Conservation (phyloP, 1,140 invertebrate species). For the Cotesia vestalis region DNA sequence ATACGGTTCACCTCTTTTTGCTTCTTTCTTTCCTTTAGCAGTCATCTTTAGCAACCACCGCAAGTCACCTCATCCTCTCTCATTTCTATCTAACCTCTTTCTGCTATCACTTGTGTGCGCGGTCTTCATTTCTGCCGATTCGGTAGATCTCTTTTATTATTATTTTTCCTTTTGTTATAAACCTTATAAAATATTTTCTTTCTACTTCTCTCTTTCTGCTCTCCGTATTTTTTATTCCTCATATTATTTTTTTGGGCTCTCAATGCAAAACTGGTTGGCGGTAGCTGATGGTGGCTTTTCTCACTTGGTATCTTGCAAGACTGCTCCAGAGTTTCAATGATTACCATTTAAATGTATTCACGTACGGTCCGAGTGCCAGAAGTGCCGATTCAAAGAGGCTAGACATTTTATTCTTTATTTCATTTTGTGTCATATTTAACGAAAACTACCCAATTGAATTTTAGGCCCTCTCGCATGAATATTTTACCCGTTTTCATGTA, state of each 20-base stretch:
- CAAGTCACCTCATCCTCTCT: too few relatives aligned
- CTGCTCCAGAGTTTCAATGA: conserved; percentile 36
- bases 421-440: neutral
- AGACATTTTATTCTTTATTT: conserved; percentile 1
- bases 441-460: conserved; percentile 1
- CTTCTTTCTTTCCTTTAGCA: neutral
- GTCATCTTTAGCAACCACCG: neutral
- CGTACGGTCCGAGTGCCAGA: conserved; percentile 32
- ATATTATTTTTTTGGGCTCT: too few relatives aligned
- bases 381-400: conserved; percentile 12
- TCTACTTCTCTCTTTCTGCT: too few relatives aligned
- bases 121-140: conserved; percentile 34
- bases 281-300: neutral
- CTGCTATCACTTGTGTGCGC: neutral
- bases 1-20: conserved; percentile 23
- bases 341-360: conserved; percentile 51
- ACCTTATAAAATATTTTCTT: neutral
- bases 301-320: conserved; percentile 24
- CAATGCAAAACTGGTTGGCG: too few relatives aligned
- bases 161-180: conserved; percentile 2
- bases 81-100: conserved; percentile 6
- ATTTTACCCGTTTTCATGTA: too few relatives aligned
- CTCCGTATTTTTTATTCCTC: conserved; percentile 2
- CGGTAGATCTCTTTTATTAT: conserved; percentile 18
- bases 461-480: neutral